phyloP scores from a whole-genome alignment of 2,888 invertebrate genomes.

The Cinara cedri region DNA sequence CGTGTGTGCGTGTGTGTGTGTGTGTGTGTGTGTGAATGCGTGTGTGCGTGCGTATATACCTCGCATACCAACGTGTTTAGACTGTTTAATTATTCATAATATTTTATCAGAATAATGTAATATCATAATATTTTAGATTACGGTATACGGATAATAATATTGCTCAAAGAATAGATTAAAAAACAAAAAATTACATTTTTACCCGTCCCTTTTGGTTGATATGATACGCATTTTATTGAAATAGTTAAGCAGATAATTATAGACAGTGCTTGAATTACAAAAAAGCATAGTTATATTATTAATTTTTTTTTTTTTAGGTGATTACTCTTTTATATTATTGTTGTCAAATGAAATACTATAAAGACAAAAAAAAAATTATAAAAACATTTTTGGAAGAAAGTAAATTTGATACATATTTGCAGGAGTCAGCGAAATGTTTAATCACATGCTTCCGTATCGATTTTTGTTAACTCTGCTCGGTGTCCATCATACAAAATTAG shows the following conservation, averaged over 20 bases:
- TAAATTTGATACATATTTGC: too few species aligned
- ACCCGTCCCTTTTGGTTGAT: not conserved
- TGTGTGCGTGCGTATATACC: not conserved
- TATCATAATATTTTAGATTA: not conserved
- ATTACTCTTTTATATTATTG: too few species aligned
- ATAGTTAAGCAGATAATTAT: not conserved
- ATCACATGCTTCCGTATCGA: too few species aligned
- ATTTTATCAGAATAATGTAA: not conserved
- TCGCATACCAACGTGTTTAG: slow-evolving; percentile 4
- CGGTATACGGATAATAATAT: not conserved
- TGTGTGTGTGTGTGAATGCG: not conserved
- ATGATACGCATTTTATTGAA: not conserved
- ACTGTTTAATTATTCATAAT: not conserved
- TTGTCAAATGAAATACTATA: too few species aligned
- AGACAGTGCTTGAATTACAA: not conserved
- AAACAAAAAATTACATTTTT: too few species aligned
- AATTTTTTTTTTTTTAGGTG: too few species aligned
- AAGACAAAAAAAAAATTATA: too few species aligned
- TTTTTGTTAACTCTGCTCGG: too few species aligned
- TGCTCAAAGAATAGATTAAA: slow-evolving; percentile 33
- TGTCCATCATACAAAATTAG: too few species aligned
- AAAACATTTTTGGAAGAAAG: too few species aligned
- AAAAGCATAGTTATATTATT: too few species aligned
- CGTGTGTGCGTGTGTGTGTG: not conserved
- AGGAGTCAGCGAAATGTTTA: too few species aligned